phyloP scores from a whole-genome alignment of 2,888 invertebrate genomes.

The Amorpha juglandis region DNA sequence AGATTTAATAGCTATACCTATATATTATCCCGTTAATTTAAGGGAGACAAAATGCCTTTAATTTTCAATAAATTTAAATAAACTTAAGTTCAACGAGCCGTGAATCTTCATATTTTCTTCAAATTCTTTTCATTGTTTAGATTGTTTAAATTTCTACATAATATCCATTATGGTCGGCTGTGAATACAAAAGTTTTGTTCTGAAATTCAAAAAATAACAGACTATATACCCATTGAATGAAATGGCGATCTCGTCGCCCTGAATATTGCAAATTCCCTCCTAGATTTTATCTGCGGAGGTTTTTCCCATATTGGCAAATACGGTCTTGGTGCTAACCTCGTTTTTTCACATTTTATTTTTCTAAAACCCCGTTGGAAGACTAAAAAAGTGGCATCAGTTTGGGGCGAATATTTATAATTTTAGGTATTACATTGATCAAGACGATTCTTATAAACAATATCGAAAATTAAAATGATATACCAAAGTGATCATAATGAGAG shows the following conservation, averaged over 20 bases:
- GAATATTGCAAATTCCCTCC: conserved; percentile 57
- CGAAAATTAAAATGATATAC: no score
- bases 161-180: not conserved
- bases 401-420: not conserved
- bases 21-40: no score
- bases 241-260: conserved; percentile 46
- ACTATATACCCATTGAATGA: conserved; percentile 26
- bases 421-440: no score
- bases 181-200: not conserved
- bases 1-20: no score
- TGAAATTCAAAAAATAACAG: conserved; percentile 10
- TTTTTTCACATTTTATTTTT: conserved; percentile 19
- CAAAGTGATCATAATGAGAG: no score
- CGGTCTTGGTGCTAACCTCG: conserved; percentile 38
- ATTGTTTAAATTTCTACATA: no score
- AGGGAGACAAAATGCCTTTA: no score
- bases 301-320: conserved; percentile 44
- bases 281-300: conserved; percentile 53
- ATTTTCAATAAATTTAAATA: no score
- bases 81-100: no score
- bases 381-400: not conserved
- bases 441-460: no score
- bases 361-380: not conserved
- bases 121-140: no score
- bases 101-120: no score